Base-by-base conservation (phyloP, 1,140 invertebrate genomes). In the Orchesella cincta region DNA sequence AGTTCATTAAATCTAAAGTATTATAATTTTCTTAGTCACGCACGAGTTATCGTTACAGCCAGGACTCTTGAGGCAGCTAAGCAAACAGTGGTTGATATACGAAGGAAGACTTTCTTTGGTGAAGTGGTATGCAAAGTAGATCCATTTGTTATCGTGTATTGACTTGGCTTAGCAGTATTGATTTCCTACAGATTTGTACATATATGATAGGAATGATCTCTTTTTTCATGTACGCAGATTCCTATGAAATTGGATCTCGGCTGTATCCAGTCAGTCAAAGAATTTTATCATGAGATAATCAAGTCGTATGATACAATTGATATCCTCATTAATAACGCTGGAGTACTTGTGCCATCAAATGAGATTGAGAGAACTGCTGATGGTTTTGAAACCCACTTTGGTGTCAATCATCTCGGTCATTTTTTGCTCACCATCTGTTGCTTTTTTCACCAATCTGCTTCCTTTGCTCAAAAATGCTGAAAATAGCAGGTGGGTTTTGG, bases 351-450 rank as follows among this genome's bases (percentile, higher is more conserved):
- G n/a, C 57, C 76, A 52, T 33, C 26, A 39, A 36, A 74, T n/a
- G 26, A 67, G n/a, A 57, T 81, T 33, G 78, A 62, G 0, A 77
- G 79, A 36, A 87, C 86, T 8, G 89, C 89, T 77, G 93, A 96
- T 82, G 93, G 93, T 0, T 92, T 92, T 83, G 95, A 97, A 84
- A 88, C 88, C 72, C 92, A 94, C 78, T 86, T 94, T 28, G 92
- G 91, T 20, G 90, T 91, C 0, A 94, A 94, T 84, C 90, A 94
- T 84, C 85, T 94, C 67, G 93, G 93, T 0, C 94, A 95, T 82
- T 96, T 96, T 83, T 86, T 95, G 33, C 86, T 97, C 0, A 73
- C 71, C 8, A 73, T 39, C 23, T 39, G 36, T n/a, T n/a, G n/a
- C n/a, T n/a, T n/a, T n/a, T n/a, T n/a, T n/a, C n/a, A n/a, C n/a